Base-by-base conservation (phyloP, 2,113 vertebrate species). In the Pogonocichla stellata region DNA sequence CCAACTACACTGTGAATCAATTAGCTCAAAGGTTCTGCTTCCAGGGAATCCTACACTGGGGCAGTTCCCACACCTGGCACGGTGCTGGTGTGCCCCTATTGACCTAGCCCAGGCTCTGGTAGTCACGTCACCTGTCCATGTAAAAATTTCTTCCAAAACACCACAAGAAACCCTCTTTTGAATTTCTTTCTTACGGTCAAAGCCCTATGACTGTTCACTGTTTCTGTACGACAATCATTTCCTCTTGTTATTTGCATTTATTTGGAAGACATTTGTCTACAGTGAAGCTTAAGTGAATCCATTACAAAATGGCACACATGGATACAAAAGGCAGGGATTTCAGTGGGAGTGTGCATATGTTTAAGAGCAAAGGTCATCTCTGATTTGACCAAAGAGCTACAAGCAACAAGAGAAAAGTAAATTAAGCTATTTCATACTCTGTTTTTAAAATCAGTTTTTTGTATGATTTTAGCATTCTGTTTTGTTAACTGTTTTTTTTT, bases 341-440 rank as follows among this genome's bases (percentile, higher is more conserved):
- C 42, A 33, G 29, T 77, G 56, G 14, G 38, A 61, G 20, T n/a
- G 47, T 18, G 8, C 11, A 38, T 10, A 29, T 2, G 1, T 40
- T 75, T 57, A 53, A 56, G 8, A 92, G 10, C 33, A 62, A 29
- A 73, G 9, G 8, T 26, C n/a, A 18, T 3, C 29, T 86, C 34
- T 78, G 19, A 26, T 66, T 54, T 71, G 38, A 54, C 47, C 6
- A 8, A 88, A 86, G 17, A 8, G 23, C 67, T 73, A 29, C 18
- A 36, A 12, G 25, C 23, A 79, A 45, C 9, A 22, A 54, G 6
- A 7, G 6, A n/a, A 80, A 87, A 61, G 34, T 13, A 31, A 71
- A 92, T 65, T 5, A 13, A 74, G 8, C 3, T 71, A 7, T 84
- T 83, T 60, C 0, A 0, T 51, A 10, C 22, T 25, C 0, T 19